phyloP scores from a whole-genome alignment of 2,113 vertebrate species.

The Notothenia coriiceps region DNA sequence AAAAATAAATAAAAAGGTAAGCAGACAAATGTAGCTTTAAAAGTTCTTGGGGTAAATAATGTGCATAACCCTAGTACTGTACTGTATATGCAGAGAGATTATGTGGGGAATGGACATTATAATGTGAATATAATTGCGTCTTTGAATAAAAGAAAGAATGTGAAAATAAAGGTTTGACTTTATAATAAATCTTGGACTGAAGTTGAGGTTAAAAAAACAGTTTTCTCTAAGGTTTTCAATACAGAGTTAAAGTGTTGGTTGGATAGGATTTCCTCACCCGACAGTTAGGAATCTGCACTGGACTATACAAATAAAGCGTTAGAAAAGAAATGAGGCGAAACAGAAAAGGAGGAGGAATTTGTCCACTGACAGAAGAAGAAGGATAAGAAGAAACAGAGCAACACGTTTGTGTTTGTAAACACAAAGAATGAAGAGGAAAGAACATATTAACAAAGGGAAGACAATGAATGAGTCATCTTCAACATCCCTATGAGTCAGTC shows the following conservation, averaged over 20 bases:
- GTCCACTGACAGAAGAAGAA: not conserved
- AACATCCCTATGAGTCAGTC: slow-evolving; percentile 67
- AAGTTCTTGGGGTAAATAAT: not conserved
- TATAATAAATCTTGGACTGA: not conserved
- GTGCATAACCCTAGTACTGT: not conserved
- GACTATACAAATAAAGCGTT: not conserved
- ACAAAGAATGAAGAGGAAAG: slow-evolving; percentile 52
- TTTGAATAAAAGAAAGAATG: not conserved
- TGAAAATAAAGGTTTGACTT: not conserved
- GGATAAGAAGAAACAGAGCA: slow-evolving; percentile 12
- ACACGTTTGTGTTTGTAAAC: slow-evolving; percentile 38
- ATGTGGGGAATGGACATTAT: not conserved
- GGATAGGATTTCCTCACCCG: not conserved
- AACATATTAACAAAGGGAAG: slow-evolving; percentile 35
- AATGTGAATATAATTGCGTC: not conserved
- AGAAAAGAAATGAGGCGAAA: not conserved
- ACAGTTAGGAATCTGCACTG: not conserved
- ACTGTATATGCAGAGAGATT: not conserved
- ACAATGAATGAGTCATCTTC: slow-evolving; percentile 59
- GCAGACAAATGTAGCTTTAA: no score
- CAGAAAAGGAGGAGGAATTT: not conserved
- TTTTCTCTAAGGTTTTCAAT: not conserved
- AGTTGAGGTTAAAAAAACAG: not conserved
- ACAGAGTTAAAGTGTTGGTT: not conserved
- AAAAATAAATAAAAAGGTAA: no score